phyloP scores from a whole-genome alignment of 2,888 invertebrate genomes.

The Ormia ochracea region DNA sequence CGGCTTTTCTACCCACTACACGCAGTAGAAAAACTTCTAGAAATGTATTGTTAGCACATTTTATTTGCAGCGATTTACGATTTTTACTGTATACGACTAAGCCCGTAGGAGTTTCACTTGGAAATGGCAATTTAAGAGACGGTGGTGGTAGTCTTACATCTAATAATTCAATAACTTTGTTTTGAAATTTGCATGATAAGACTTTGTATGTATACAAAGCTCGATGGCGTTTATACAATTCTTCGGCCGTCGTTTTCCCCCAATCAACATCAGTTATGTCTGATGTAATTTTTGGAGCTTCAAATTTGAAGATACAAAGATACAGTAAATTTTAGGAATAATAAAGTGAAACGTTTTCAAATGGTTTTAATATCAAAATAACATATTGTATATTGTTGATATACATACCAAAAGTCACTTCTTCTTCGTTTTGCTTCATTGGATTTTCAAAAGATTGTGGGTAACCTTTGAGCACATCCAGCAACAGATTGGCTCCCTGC shows the following conservation, averaged over 20 bases:
- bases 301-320: constrained; percentile 72
- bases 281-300: constrained; percentile 86
- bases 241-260: constrained; percentile 80
- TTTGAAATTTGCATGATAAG: constrained; percentile 81
- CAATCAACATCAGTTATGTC: constrained; percentile 82
- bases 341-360: too few species aligned
- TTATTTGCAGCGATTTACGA: constrained; percentile 80
- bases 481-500: constrained; percentile 83
- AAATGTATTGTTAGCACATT: constrained; percentile 82
- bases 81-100: constrained; percentile 80
- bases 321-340: too few species aligned
- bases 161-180: constrained; percentile 81
- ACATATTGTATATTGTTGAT: too few species aligned
- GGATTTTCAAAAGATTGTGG: constrained; percentile 80
- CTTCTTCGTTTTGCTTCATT: constrained; percentile 80
- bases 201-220: constrained; percentile 82
- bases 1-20: constrained; percentile 83
- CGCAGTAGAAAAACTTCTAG: constrained; percentile 82
- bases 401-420: constrained; percentile 83
- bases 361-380: too few species aligned
- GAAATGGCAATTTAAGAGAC: background rate
- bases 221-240: constrained; percentile 84
- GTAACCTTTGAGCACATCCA: constrained; percentile 80
- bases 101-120: constrained; percentile 77
- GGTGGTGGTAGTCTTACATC: constrained; percentile 74